Evolutionary conservation across 2,113 vertebrate genomes (phyloP).

Genomic region (Monopterus albus): DNA sequence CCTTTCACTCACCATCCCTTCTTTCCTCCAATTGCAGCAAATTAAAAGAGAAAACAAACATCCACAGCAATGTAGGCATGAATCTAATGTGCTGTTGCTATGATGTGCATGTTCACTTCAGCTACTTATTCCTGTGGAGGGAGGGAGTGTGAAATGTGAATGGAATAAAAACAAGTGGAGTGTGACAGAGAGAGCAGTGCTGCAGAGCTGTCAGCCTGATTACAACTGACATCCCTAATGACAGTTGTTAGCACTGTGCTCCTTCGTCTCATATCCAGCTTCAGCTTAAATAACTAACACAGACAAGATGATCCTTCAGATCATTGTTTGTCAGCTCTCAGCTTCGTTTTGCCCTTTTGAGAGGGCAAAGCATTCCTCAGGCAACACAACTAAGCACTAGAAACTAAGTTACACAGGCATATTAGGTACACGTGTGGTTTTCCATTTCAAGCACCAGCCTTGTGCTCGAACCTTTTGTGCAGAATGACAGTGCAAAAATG

Average conservation of each 20-base stretch:
- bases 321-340: neutral
- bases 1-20: conserved; percentile 15
- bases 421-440: conserved; percentile 14
- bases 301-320: conserved; percentile 1
- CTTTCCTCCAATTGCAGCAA: neutral
- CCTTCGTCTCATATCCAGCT: neutral
- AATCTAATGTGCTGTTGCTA: neutral
- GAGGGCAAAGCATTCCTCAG: neutral
- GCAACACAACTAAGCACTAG: conserved; percentile 1
- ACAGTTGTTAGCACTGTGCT: conserved; percentile 14
- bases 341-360: neutral
- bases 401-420: neutral
- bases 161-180: conserved; percentile 23
- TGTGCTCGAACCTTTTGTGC: too few relatives aligned
- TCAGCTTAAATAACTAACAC: neutral
- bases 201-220: conserved; percentile 42
- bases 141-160: conserved; percentile 41
- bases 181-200: conserved; percentile 23
- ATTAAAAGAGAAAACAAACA: neutral
- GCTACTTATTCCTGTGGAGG: neutral
- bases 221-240: conserved; percentile 19
- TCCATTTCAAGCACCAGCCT: conserved; percentile 13
- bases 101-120: conserved; percentile 4
- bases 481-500: conserved; percentile 36
- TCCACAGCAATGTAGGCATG: neutral